Evolutionary conservation across 2,888 invertebrate genomes (phyloP).

Genomic region (Pterostichus madidus): DNA sequence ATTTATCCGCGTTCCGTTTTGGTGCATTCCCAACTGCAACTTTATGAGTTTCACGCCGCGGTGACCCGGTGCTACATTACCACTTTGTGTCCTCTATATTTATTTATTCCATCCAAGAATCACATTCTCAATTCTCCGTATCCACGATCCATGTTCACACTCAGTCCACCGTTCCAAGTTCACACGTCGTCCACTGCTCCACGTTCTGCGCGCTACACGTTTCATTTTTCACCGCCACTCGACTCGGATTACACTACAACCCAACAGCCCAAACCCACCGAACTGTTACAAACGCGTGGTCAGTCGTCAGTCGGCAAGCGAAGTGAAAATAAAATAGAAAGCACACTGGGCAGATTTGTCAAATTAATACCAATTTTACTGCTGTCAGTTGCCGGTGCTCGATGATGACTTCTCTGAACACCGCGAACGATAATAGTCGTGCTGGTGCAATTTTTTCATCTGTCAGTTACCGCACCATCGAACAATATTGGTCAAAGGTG

Average conservation of each 20-base stretch:
- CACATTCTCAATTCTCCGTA: conserved; percentile 15
- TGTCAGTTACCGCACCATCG: conserved; percentile 3
- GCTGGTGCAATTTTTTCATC: conserved; percentile 38
- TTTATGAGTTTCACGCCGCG: conserved; percentile 53
- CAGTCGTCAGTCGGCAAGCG: conserved; percentile 27
- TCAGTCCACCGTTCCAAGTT: background rate
- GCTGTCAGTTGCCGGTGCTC: conserved; percentile 34
- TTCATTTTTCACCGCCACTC: conserved; percentile 41
- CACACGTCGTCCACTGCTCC: background rate
- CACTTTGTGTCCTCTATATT: conserved; percentile 48
- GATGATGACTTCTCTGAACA: background rate
- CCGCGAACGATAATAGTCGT: background rate
- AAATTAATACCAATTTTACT: conserved; percentile 48
- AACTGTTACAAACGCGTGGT: conserved; percentile 36
- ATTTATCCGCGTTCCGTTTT: conserved; percentile 57
- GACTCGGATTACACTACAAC: conserved; percentile 33
- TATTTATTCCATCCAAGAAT: conserved; percentile 56
- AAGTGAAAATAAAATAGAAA: conserved; percentile 44
- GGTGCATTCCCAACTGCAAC: conserved; percentile 62
- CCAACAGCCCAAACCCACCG: background rate
- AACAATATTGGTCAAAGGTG: conserved; percentile 39
- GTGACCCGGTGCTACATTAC: conserved; percentile 28
- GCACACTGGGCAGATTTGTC: conserved; percentile 31
- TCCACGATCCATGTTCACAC: background rate
- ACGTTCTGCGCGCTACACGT: background rate